Evolutionary conservation across 2,888 invertebrate species (phyloP).

Genomic region (Ceraclea dissimilis): DNA sequence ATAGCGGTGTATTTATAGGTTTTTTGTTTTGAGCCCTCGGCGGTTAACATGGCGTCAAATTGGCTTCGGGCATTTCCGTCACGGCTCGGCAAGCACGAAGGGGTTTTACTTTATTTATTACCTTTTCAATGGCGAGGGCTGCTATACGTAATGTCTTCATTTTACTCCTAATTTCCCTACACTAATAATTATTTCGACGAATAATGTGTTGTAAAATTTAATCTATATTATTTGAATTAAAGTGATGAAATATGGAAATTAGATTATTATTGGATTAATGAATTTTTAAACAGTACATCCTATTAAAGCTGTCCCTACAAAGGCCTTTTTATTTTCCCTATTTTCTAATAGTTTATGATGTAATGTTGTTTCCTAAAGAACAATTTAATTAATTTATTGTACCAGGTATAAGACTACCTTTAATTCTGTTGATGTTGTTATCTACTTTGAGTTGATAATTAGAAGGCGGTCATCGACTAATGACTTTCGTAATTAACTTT

Average conservation of each 20-base stretch:
- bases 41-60: conserved; percentile 26
- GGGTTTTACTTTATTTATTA: conserved; percentile 22
- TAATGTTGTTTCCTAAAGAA: too few species aligned
- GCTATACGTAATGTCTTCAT: conserved; percentile 14
- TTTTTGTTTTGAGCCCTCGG: conserved; percentile 1
- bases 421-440: too few species aligned
- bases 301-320: neutral
- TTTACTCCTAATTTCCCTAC: conserved; percentile 11
- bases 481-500: too few species aligned
- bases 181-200: conserved; percentile 4
- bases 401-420: too few species aligned
- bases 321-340: too few species aligned
- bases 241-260: neutral
- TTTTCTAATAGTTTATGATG: too few species aligned
- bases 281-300: neutral
- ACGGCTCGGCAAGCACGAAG: conserved; percentile 17
- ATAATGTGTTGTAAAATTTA: conserved; percentile 1
- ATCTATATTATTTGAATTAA: neutral
- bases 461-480: too few species aligned
- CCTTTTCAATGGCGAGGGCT: conserved; percentile 6
- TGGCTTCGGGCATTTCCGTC: conserved; percentile 23
- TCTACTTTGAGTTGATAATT: too few species aligned
- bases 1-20: conserved; percentile 1
- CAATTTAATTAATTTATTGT: too few species aligned
- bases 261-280: neutral